These are phyloP conservation scores for Caenorhabditis tropicalis DNA, from an alignment of 1,140 invertebrate species.

Conservation along the genomic window DNA sequence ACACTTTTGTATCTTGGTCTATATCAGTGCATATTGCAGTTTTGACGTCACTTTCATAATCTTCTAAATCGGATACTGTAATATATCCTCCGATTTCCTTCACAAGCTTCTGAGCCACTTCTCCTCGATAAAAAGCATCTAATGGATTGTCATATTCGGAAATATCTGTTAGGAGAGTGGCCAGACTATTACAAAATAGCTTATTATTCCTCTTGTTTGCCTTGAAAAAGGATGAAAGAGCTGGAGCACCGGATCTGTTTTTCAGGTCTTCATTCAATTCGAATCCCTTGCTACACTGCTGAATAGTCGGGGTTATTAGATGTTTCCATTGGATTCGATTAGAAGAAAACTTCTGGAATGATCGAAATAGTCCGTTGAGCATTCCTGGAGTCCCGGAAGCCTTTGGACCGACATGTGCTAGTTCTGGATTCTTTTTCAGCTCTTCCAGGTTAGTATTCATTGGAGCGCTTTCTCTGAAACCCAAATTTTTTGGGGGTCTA, in stretches of 20 bases:
- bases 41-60: constrained; percentile 18
- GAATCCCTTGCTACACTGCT: constrained; percentile 28
- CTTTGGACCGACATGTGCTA: not conserved
- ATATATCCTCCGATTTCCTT: constrained; percentile 4
- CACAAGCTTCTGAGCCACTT: not conserved
- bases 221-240: not conserved
- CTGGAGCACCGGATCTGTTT: constrained; percentile 2
- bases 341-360: constrained; percentile 6
- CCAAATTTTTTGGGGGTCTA: not conserved
- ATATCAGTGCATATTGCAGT: not conserved
- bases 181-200: not conserved
- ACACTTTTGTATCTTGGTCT: not conserved
- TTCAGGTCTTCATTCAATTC: not conserved
- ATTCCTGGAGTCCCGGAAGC: not conserved
- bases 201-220: not conserved
- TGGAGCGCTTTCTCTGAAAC: constrained; percentile 19
- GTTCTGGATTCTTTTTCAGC: constrained; percentile 10
- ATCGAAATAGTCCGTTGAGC: not conserved
- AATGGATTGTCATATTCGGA: constrained; percentile 2
- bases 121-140: constrained; percentile 19
- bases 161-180: not conserved
- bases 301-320: not conserved
- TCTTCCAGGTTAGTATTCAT: constrained; percentile 5
- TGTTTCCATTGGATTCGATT: constrained; percentile 24
- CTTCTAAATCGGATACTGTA: not conserved